Conservation (phyloP, 2,888 invertebrate species). For the Petrolisthes manimaculis region DNA sequence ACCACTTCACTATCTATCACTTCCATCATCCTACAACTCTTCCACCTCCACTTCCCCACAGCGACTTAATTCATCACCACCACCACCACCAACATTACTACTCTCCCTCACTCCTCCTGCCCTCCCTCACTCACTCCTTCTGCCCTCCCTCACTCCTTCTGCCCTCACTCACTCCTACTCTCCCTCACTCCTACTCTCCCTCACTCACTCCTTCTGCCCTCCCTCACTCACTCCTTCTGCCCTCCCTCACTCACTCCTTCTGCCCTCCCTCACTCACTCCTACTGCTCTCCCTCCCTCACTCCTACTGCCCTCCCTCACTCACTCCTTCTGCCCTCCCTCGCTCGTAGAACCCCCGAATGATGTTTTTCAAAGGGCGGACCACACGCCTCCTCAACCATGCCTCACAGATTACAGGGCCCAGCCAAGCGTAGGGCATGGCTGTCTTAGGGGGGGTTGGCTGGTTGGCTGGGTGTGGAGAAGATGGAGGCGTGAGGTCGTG, state of each 20-base stretch:
- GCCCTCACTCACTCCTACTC: too few species aligned
- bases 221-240: neutral
- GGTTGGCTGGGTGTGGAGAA: neutral
- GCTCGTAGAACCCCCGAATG: too few species aligned
- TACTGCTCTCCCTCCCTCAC: neutral
- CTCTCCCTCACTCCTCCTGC: neutral
- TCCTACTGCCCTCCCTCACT: neutral
- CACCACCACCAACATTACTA: neutral
- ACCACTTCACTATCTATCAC: too few species aligned
- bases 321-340: neutral
- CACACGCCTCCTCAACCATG: conserved; percentile 18
- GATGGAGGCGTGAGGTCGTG: too few species aligned
- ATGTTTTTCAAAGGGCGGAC: conserved; percentile 3
- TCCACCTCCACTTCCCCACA: too few species aligned
- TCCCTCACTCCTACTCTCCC: neutral
- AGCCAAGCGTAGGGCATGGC: conserved; percentile 17
- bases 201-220: neutral
- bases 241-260: neutral
- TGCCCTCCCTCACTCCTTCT: neutral
- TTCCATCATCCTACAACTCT: too few species aligned
- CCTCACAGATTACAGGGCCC: conserved; percentile 32
- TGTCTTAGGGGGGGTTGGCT: conserved; percentile 9
- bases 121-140: neutral
- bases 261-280: neutral
- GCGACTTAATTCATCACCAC: neutral